Base-by-base conservation (phyloP, 2,113 vertebrate species). In the Aphelocoma coerulescens region DNA sequence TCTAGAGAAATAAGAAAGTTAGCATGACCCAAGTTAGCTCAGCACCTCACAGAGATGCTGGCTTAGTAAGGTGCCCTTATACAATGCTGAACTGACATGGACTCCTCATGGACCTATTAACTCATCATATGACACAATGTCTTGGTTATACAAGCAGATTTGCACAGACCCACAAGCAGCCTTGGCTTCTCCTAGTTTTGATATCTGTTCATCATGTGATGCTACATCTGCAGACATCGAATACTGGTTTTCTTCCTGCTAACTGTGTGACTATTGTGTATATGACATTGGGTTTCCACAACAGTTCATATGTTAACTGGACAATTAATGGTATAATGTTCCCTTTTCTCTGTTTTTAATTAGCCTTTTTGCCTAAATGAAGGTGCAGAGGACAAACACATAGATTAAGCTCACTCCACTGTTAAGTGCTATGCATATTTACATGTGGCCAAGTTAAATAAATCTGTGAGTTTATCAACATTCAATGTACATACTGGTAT, bases 311-410 rank as follows among this genome's bases (percentile, higher is more conserved):
- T 1, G 3, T 72, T 85, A 72, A 79, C 57, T 2, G 13, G 23
- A 57, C n/a, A 76, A 46, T 72, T 82, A 62, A 76, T 43, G 39
- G 23, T 37, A 43, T 49, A 23, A 68, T 62, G 57, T 89, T 93
- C 46, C 74, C 2, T 58, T 73, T 87, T 89, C 61, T 90, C 88
- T 93, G 75, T 86, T 96, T 97, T 92, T 91, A 81, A 66, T 84
- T 74, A 65, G 51, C 44, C 54, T 59, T 90, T 88, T 86, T 63
- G 48, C 61, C 33, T 80, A 81, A 77, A 85, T 22, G 57, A 83
- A 93, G 35, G 57, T 90, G 51, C 39, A 94, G 88, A 91, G 77
- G 88, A 62, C 78, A 90, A 83, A 74, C 19, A 75, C 21, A 37
- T 30, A 69, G 65, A 66, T 88, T 71, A 76, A 76, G 43, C 24